phyloP scores from a whole-genome alignment of 1,140 invertebrate genomes.

The Drosophila seguyi region DNA sequence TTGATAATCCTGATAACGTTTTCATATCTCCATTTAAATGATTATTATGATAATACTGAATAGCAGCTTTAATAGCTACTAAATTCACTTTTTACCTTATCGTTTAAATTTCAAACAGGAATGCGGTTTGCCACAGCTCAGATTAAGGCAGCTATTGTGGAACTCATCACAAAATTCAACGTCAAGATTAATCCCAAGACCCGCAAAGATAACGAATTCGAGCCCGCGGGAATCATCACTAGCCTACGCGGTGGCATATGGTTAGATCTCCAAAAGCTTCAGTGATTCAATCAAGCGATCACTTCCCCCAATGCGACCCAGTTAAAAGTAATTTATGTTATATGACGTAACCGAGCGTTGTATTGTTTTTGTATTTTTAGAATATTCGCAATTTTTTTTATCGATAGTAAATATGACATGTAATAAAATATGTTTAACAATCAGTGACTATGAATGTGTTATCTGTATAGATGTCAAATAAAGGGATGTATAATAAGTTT shows the following conservation, averaged over 20 bases:
- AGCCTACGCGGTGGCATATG: conserved; percentile 61
- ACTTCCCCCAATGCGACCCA: not conserved
- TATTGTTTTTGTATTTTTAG: not conserved
- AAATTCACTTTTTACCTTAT: not conserved
- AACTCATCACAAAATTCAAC: conserved; percentile 68
- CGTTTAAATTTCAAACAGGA: conserved; percentile 27
- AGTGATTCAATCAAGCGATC: conserved; percentile 17
- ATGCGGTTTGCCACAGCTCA: conserved; percentile 74
- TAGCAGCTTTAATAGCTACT: too few species aligned
- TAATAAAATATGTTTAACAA: not conserved
- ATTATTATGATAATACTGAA: not conserved
- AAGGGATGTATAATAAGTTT: too few species aligned
- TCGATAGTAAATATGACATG: not conserved
- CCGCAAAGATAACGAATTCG: conserved; percentile 58
- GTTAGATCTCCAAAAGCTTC: conserved; percentile 57
- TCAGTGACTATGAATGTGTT: not conserved
- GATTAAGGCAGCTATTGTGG: conserved; percentile 70
- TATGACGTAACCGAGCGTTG: not conserved
- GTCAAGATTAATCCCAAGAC: conserved; percentile 69
- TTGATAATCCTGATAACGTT: not conserved
- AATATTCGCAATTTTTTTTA: not conserved
- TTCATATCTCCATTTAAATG: not conserved
- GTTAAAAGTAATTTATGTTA: not conserved
- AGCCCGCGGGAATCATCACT: conserved; percentile 38
- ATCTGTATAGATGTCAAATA: not conserved